phyloP scores from a whole-genome alignment of 2,797 vertebrate genomes.

The Gouania willdenowi region DNA sequence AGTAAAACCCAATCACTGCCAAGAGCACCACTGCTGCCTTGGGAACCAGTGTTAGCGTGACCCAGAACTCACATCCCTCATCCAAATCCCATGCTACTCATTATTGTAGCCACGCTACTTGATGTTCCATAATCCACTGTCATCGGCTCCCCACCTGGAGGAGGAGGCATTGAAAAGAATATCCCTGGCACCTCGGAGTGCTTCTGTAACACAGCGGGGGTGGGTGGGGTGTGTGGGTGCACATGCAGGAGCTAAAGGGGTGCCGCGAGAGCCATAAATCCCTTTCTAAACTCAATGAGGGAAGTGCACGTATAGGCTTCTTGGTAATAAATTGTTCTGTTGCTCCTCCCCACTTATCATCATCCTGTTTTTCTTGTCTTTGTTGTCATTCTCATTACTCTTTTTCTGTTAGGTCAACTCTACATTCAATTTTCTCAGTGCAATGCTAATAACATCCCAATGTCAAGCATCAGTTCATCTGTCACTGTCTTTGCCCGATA shows the following conservation, averaged over 20 bases:
- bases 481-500: neutral
- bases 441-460: conserved; percentile 20
- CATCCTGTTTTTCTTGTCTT: conserved; percentile 3
- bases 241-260: neutral
- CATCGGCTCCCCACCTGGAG: conserved; percentile 20
- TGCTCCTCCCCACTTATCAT: conserved; percentile 31
- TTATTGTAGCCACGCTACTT: conserved; percentile 38
- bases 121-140: conserved; percentile 50
- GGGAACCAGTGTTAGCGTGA: conserved; percentile 1
- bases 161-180: conserved; percentile 3
- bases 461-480: conserved; percentile 11
- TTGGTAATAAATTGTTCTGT: conserved; percentile 10
- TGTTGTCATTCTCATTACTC: conserved; percentile 19
- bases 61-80: conserved; percentile 12
- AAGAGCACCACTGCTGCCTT: conserved; percentile 12
- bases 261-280: conserved; percentile 55
- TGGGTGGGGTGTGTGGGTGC: neutral
- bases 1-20: conserved; percentile 16
- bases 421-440: conserved; percentile 28
- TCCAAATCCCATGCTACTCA: conserved; percentile 39
- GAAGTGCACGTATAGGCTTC: conserved; percentile 29
- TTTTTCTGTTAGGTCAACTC: conserved; percentile 18
- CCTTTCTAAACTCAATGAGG: conserved; percentile 34
- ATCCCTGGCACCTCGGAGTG: conserved; percentile 15
- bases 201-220: conserved; percentile 2